Evolutionary conservation across 2,113 vertebrate species (phyloP), one percentile per base, ranked within the genome.

Genomic region (Menidia beryllina): DNA sequence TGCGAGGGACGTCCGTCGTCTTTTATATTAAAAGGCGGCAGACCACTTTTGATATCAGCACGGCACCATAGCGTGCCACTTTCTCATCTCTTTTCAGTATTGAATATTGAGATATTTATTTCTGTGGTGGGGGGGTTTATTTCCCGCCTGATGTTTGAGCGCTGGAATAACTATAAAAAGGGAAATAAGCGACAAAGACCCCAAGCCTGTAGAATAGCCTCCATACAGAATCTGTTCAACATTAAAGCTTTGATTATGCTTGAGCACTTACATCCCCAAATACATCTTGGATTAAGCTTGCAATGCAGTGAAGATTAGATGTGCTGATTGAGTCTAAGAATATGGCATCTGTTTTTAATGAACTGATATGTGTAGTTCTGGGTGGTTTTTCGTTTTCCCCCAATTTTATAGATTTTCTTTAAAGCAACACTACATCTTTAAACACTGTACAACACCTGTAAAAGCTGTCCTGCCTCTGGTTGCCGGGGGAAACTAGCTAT

Each of bases 351-450:
- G 51, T 77, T 82, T 73, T 61, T 13, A 54, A 49, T 24, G 30
- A 83, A 79, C 47, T 50, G 60, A 77, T 71, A 66, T 79, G 49
- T 85, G 79, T 82, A 79, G 72, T 85, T 77, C 65, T 64, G 57
- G 45, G 19, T 63, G 52, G 38, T 65, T 45, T 8, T 12, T 54
- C 55, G 43, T 56, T 26, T 9, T 2, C 10, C 34, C 17, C 27
- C 25, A 26, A 48, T 17, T 19, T n/a, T 45, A 45, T 19, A n/a
- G 2, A 19, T 48, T 27, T 48, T 41, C 27, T 52, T 57, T 64
- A 23, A 89, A 87, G 92, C 88, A 94, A 98, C 96, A 97, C 97
- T 98, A 98, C 94, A 94, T 94, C 90, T 88, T 74, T 72, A 26
- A 81, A 85, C 86, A 88, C 80, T 89, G 83, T 87, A 81, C 26